phyloP scores from a whole-genome alignment of 2,113 vertebrate genomes.

The Lipotes vexillifer region DNA sequence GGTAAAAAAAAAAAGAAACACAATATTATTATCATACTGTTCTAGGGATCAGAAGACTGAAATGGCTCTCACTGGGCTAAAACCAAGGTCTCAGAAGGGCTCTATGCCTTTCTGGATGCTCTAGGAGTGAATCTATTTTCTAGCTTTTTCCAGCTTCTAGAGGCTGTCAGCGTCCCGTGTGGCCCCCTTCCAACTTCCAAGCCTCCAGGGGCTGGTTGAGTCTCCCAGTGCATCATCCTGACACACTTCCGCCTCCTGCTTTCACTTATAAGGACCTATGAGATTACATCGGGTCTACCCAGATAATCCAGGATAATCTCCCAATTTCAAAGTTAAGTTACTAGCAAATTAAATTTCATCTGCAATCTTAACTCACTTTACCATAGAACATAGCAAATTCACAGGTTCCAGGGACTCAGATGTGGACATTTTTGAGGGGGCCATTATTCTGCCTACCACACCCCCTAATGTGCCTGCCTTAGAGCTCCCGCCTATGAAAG shows the following conservation, averaged over 20 bases:
- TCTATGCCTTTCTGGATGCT: fast-evolving
- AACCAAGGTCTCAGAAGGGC: fast-evolving
- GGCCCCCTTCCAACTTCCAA: neutral
- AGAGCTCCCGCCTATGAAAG: fast-evolving
- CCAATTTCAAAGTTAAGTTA: too few species aligned
- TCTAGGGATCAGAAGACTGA: neutral
- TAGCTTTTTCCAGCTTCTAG: neutral
- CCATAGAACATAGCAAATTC: neutral
- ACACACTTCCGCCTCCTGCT: fast-evolving
- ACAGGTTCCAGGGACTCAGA: neutral
- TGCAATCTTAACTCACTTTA: neutral
- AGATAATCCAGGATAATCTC: too few species aligned
- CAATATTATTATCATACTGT: fast-evolving
- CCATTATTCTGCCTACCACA: neutral
- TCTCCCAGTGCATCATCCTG: fast-evolving
- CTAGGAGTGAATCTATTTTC: fast-evolving
- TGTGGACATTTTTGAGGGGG: neutral
- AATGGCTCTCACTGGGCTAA: too few species aligned
- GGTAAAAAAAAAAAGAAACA: too few species aligned
- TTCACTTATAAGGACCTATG: neutral
- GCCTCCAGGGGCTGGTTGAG: fast-evolving
- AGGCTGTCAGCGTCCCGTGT: neutral
- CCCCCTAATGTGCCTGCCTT: too few species aligned
- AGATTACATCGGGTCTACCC: fast-evolving
- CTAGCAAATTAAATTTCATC: neutral